Conservation (phyloP, 2,113 vertebrate genomes). For the Prietella phreatophila region DNA sequence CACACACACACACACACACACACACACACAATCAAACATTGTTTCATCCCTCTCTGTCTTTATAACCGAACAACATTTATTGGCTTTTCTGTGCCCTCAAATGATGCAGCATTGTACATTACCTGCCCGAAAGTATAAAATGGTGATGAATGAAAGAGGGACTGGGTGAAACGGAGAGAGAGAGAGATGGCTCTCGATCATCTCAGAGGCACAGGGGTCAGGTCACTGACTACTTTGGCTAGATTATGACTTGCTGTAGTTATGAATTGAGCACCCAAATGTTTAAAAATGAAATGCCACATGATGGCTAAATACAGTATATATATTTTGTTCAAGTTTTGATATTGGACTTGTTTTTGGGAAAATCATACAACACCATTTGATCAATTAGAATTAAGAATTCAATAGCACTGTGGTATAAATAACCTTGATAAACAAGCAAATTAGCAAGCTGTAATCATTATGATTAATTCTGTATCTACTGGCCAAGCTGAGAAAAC, state of each 20-base stretch:
- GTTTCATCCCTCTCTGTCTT: background rate
- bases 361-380: background rate
- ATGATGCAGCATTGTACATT: slow-evolving; percentile 57
- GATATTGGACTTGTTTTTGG: background rate
- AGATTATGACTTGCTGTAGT: background rate
- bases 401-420: background rate
- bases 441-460: background rate
- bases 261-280: background rate
- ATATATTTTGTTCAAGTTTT: background rate
- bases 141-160: slow-evolving; percentile 48
- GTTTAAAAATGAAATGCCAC: background rate
- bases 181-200: slow-evolving; percentile 25
- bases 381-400: background rate
- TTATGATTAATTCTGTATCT: background rate
- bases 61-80: slow-evolving; percentile 31
- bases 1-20: slow-evolving; percentile 60
- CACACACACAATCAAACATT: slow-evolving; percentile 49
- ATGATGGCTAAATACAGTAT: background rate
- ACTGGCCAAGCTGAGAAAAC: background rate
- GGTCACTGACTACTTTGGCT: background rate
- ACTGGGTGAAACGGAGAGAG: slow-evolving; percentile 11
- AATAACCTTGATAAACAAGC: background rate
- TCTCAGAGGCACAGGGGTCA: background rate
- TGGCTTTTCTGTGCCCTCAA: background rate
- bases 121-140: slow-evolving; percentile 64